A percentile compares a stretch with the other conserved stretches of the same genome.
Evolutionary conservation across 2,797 vertebrate species (phyloP).

Genomic region (Ptychadena robeensis): DNA sequence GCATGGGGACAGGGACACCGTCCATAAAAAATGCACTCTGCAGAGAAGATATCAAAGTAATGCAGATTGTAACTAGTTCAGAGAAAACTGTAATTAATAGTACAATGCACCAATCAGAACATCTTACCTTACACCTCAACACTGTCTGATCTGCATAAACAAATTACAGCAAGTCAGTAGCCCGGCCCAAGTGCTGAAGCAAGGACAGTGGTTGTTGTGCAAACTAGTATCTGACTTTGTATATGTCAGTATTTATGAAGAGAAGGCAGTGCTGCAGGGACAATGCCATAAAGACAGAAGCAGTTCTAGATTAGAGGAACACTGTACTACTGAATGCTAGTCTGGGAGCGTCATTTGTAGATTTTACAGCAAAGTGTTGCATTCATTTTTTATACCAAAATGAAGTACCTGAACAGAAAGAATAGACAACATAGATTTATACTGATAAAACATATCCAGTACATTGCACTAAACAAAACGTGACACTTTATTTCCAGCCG

Average conservation of each 20-base stretch:
- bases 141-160: neutral
- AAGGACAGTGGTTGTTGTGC: too few relatives aligned
- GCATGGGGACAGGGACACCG: too few relatives aligned
- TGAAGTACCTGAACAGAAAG: neutral
- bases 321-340: neutral
- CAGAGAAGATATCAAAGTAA: too few relatives aligned
- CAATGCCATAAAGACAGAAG: neutral
- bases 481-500: neutral
- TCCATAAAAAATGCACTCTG: too few relatives aligned
- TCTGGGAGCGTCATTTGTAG: neutral
- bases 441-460: constrained; percentile 28
- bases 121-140: neutral
- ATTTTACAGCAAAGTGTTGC: neutral
- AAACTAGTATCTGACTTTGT: too few relatives aligned
- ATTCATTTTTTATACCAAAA: neutral
- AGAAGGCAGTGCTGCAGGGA: neutral
- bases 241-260: neutral
- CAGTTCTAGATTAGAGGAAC: neutral
- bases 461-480: neutral
- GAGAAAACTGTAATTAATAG: too few relatives aligned
- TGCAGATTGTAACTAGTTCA: too few relatives aligned
- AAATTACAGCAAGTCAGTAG: neutral
- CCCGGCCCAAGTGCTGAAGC: too few relatives aligned
- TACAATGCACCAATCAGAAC: neutral
- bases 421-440: neutral